These are phyloP conservation scores for Balanococcus diminutus DNA, from an alignment of 2,888 invertebrate genomes.

Conservation along the genomic window DNA sequence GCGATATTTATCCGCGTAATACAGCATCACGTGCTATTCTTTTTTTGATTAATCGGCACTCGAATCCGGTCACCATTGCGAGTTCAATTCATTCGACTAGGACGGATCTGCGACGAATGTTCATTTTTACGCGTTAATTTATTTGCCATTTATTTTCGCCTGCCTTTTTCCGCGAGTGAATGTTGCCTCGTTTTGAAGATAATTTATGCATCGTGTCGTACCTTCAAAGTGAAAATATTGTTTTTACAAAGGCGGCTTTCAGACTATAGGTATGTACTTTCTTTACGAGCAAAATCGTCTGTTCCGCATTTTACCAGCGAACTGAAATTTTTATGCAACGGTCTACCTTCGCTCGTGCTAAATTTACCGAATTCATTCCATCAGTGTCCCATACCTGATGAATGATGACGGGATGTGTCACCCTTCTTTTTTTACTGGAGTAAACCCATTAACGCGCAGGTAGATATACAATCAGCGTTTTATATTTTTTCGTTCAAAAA, in stretches of 20 bases:
- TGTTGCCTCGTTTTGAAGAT: not conserved
- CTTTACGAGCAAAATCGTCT: not conserved
- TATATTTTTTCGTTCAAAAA: too few relatives aligned
- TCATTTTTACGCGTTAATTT: not conserved
- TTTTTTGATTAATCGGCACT: not conserved
- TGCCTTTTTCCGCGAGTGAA: too few relatives aligned
- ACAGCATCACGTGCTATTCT: not conserved
- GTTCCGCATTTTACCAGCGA: not conserved
- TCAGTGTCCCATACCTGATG: too few relatives aligned
- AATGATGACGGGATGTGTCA: too few relatives aligned
- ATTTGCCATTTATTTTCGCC: not conserved
- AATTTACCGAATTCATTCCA: not conserved
- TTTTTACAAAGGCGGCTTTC: not conserved
- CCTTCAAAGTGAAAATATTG: not conserved
- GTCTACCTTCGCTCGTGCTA: not conserved
- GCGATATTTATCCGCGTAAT: not conserved
- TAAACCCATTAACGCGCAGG: too few relatives aligned
- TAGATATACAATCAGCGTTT: too few relatives aligned
- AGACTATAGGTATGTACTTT: not conserved
- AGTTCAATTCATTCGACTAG: not conserved
- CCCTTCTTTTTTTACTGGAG: too few relatives aligned
- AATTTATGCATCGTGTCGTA: not conserved
- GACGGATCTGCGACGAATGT: not conserved
- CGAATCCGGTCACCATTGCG: not conserved
- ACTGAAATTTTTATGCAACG: not conserved